Evolutionary conservation across 2,888 invertebrate species (phyloP).

Genomic region (Caenorhabditis uteleia): DNA sequence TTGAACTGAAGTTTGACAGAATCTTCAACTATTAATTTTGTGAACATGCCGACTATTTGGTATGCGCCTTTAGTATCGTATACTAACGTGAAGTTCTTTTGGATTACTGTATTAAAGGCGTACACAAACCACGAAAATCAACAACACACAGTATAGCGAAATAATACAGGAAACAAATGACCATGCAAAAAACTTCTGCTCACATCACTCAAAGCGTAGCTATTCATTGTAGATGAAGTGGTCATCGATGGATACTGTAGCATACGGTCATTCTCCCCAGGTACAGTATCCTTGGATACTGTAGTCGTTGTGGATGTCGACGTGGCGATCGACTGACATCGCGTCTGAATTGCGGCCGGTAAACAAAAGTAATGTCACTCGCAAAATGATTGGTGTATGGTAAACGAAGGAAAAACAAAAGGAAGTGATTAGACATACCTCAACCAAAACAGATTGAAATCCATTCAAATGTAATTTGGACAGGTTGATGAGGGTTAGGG

Average conservation of each 20-base stretch:
- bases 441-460: slow-evolving; percentile 42
- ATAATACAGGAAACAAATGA: background rate
- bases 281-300: background rate
- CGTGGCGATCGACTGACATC: slow-evolving; percentile 19
- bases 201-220: background rate
- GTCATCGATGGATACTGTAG: background rate
- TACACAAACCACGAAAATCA: no score
- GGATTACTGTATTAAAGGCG: no score
- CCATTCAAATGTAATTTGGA: slow-evolving; percentile 36
- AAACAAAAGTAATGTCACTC: no score
- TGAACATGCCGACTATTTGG: no score
- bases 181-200: background rate
- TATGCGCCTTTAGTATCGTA: no score
- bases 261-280: background rate
- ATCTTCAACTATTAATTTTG: no score
- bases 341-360: slow-evolving; percentile 35
- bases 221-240: background rate
- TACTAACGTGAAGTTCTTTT: no score
- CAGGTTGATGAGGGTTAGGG: slow-evolving; percentile 38
- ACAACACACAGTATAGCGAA: background rate
- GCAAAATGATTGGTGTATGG: no score
- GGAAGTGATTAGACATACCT: slow-evolving; percentile 18
- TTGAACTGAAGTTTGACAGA: no score
- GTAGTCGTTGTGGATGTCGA: background rate
- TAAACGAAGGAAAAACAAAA: slow-evolving; percentile 5